Evolutionary conservation across 2,888 invertebrate species (phyloP), one percentile per base, ranked within the genome.

Genomic region (Nezara viridula): DNA sequence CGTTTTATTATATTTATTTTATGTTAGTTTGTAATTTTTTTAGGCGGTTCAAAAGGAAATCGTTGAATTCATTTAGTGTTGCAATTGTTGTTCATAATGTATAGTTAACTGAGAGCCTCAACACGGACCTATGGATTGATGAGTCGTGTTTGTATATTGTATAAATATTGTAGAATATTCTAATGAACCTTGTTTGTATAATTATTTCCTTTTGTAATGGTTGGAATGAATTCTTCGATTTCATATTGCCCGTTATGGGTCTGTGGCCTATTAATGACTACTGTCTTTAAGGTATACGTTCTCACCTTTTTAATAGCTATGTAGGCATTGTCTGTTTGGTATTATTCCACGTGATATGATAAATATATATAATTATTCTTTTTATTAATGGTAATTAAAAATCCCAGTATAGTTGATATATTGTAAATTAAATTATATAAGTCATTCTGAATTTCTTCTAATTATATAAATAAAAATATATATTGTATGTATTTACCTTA

Each of bases 241-340:
- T 89, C 86, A 55, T 24, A 24, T 37, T 85, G 37, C 44, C 86
- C 60, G 32, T 81, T n/a, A 88, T 66, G 73, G 77, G 89, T 85
- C 32, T 73, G 49, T 73, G 89, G 89, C 89, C 89, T 88, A 89
- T 52, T n/a, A 52, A 44, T 40, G 24, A 86, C 77, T 50, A 52
- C 52, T 86, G 40, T 88, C 90, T 90, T 87, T 90, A 90, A 90
- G 86, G 91, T 91, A 91, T 91, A 91, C 91, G 91, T 90, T 90
- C 90, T 91, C 90, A 89, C 90, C 90, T 91, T 91, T 91, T 91
- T 90, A 90, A 90, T 90, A 91, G 91, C 89, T 90, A 90, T 90
- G 89, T 90, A 91, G 90, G 89, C 90, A 90, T 91, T 90, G 90
- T 90, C 90, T 90, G 90, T 91, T 91, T 90, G 91, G 91, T 90